phyloP scores from a whole-genome alignment of 2,797 vertebrate species.

The Urocyon cinereoargenteus region DNA sequence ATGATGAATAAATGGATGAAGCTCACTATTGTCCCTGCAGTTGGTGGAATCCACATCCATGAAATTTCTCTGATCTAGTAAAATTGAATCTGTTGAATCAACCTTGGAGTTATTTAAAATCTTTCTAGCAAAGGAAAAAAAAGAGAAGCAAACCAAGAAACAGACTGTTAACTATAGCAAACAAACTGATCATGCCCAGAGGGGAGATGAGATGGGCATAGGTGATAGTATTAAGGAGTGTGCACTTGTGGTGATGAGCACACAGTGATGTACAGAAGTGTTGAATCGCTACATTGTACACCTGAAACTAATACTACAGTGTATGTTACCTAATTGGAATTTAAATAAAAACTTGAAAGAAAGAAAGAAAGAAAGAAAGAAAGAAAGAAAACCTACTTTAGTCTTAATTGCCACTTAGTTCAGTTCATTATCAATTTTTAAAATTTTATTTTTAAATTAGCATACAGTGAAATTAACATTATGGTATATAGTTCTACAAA shows the following conservation, averaged over 20 bases:
- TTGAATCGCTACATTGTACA: background rate
- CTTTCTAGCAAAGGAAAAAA: background rate
- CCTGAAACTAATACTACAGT: background rate
- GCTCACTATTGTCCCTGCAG: background rate
- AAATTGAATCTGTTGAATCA: conserved; percentile 46
- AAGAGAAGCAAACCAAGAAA: background rate
- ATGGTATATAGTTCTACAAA: background rate
- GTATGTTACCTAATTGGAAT: background rate
- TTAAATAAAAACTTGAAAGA: background rate
- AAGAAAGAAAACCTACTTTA: background rate
- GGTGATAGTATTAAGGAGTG: background rate
- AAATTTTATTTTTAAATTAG: conserved; percentile 38
- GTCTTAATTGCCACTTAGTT: background rate
- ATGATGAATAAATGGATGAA: background rate
- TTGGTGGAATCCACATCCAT: conserved; percentile 14
- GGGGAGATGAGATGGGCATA: background rate
- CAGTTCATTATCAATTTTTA: background rate
- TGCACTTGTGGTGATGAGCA: background rate
- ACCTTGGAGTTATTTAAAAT: background rate
- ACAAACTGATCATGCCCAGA: background rate
- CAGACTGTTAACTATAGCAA: background rate
- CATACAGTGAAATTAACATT: background rate
- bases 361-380: background rate
- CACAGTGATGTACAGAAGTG: background rate
- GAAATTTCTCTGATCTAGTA: background rate